Evolutionary conservation across 92 coral and sea anemone genomes (phyloP).

Genomic region (Siderastrea siderea): DNA sequence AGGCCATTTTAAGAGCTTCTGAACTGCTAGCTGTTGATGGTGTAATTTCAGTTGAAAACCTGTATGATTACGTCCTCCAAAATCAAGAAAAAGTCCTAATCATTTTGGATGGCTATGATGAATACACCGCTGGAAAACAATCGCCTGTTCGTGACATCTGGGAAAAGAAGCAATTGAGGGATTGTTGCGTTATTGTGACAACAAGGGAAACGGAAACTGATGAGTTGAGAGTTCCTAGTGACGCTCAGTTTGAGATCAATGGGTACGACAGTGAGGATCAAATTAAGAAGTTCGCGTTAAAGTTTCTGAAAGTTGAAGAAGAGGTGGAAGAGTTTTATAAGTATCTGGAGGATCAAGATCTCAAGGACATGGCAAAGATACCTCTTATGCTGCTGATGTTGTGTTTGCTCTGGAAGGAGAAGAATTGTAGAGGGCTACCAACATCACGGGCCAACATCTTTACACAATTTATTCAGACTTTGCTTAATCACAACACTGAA

Average conservation of each 20-base stretch:
- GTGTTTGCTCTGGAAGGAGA: not conserved
- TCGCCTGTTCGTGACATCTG: constrained; percentile 10
- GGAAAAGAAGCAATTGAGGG: not conserved
- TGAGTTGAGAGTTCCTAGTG: not conserved
- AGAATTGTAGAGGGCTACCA: not conserved
- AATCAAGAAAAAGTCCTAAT: constrained; percentile 17
- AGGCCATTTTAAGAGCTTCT: not conserved
- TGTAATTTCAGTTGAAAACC: not conserved
- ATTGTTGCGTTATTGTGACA: constrained; percentile 1
- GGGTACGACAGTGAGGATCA: not conserved
- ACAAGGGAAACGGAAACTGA: not conserved
- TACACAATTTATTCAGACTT: not conserved
- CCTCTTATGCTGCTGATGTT: constrained; percentile 13
- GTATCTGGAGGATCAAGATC: not conserved
- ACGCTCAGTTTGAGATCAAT: not conserved
- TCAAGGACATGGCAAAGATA: not conserved
- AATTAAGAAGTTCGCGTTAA: not conserved
- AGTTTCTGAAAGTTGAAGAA: not conserved
- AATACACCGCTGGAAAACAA: not conserved
- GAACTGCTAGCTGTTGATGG: not conserved
- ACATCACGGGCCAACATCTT: constrained; percentile 5
- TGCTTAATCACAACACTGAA: not conserved
- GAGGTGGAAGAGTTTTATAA: not conserved
- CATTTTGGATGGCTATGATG: constrained; percentile 26
- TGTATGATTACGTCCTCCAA: not conserved